These are phyloP conservation scores for Steinernema scapterisci DNA, from an alignment of 2,888 invertebrate genomes.

Conservation along the genomic window DNA sequence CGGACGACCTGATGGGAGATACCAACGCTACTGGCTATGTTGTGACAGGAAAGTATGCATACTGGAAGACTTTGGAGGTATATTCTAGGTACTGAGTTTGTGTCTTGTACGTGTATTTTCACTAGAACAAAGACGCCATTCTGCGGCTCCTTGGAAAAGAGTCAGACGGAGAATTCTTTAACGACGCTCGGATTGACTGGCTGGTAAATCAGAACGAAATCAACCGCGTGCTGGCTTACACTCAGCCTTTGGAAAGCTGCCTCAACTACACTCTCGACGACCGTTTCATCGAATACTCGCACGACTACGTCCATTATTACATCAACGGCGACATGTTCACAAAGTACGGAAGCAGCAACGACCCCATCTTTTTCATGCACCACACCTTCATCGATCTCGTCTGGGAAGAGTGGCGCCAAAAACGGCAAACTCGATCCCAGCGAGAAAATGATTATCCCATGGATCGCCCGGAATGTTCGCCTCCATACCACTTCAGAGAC, in stretches of 20 bases:
- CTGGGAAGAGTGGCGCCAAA: conserved; percentile 62
- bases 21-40: conserved; percentile 65
- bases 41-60: conserved; percentile 66
- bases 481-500: conserved; percentile 54
- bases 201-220: conserved; percentile 45
- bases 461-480: conserved; percentile 46
- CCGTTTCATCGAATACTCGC: conserved; percentile 61
- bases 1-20: conserved; percentile 65
- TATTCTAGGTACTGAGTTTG: neutral
- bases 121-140: conserved; percentile 14
- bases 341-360: conserved; percentile 61
- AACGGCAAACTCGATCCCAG: conserved; percentile 48
- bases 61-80: conserved; percentile 67
- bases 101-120: neutral
- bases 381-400: conserved; percentile 53
- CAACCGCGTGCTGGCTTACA: conserved; percentile 45
- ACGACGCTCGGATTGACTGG: conserved; percentile 56
- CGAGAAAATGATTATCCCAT: conserved; percentile 55
- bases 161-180: conserved; percentile 54
- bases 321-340: conserved; percentile 59
- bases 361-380: conserved; percentile 68
- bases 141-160: conserved; percentile 45
- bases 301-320: conserved; percentile 65
- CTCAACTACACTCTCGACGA: conserved; percentile 54
- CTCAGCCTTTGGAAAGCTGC: conserved; percentile 42